These are phyloP conservation scores for Drosophila pruinosa DNA, from an alignment of 1,140 invertebrate genomes.

Conservation along the genomic window DNA sequence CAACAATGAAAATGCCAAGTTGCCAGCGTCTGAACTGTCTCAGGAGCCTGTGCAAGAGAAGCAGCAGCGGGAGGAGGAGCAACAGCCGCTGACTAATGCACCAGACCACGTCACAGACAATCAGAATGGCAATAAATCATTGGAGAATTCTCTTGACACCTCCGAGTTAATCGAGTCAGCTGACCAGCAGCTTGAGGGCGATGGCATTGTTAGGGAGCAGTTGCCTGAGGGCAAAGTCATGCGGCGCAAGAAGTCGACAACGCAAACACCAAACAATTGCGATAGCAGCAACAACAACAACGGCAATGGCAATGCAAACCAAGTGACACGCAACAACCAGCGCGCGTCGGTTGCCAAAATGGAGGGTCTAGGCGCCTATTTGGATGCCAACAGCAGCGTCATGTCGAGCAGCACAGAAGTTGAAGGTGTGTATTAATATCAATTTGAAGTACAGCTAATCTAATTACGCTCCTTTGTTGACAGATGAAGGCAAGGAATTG, in stretches of 20 bases:
- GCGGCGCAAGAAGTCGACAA: conserved; percentile 76
- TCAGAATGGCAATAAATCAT: conserved; percentile 77
- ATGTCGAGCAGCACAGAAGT: conserved; percentile 78
- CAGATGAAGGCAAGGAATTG: conserved; percentile 65
- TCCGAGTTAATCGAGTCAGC: conserved; percentile 23
- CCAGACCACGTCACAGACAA: conserved; percentile 61
- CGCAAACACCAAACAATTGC: conserved; percentile 47
- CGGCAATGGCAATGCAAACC: conserved; percentile 50
- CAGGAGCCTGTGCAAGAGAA: conserved; percentile 14
- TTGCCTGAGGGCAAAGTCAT: conserved; percentile 88
- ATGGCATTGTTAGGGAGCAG: conserved; percentile 85
- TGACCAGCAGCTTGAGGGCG: conserved; percentile 82
- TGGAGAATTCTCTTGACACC: conserved; percentile 37
- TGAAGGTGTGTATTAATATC: conserved; percentile 49
- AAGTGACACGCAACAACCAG: conserved; percentile 81
- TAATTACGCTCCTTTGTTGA: neutral
- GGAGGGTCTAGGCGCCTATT: conserved; percentile 65
- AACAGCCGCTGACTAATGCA: neutral
- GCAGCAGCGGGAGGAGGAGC: conserved; percentile 2
- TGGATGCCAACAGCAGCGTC: conserved; percentile 59
- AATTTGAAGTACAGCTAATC: neutral
- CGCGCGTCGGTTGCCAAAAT: conserved; percentile 87
- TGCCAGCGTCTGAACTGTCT: neutral
- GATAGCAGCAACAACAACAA: conserved; percentile 40
- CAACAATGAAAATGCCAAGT: conserved; percentile 16